Conservation (phyloP, 2,797 vertebrate genomes). For the Pangasius sanitwongsei region DNA sequence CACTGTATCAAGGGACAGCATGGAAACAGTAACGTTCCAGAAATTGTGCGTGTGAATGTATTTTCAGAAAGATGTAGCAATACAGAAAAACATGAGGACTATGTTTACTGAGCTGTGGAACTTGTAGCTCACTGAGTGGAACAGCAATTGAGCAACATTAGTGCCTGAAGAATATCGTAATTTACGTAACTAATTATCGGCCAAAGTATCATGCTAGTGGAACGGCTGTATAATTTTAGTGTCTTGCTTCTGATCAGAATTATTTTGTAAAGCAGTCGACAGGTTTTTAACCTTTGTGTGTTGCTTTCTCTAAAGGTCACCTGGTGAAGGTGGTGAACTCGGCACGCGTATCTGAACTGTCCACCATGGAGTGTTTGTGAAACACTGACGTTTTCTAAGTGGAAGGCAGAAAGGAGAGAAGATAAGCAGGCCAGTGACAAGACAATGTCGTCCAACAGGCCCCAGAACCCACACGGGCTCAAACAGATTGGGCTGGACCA, state of each 20-base stretch:
- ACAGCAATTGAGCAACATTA: not conserved
- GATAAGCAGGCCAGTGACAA: constrained; percentile 47
- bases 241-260: not conserved
- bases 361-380: constrained; percentile 54
- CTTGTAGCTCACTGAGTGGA: not conserved
- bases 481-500: constrained; percentile 91
- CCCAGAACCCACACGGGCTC: constrained; percentile 87
- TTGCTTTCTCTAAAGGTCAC: constrained; percentile 12
- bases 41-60: not conserved
- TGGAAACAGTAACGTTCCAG: not conserved
- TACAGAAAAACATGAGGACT: too few relatives aligned
- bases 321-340: constrained; percentile 20
- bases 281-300: not conserved
- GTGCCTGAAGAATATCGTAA: not conserved
- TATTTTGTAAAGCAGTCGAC: not conserved
- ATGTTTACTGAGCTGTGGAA: not conserved
- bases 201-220: not conserved
- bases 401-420: constrained; percentile 39
- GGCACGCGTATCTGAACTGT: constrained; percentile 14
- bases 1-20: not conserved
- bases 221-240: not conserved
- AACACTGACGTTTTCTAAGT: constrained; percentile 13
- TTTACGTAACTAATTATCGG: too few relatives aligned
- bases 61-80: not conserved
- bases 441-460: constrained; percentile 84